Conservation (phyloP, 1,140 invertebrate genomes). For the Nilaparvata lugens region DNA sequence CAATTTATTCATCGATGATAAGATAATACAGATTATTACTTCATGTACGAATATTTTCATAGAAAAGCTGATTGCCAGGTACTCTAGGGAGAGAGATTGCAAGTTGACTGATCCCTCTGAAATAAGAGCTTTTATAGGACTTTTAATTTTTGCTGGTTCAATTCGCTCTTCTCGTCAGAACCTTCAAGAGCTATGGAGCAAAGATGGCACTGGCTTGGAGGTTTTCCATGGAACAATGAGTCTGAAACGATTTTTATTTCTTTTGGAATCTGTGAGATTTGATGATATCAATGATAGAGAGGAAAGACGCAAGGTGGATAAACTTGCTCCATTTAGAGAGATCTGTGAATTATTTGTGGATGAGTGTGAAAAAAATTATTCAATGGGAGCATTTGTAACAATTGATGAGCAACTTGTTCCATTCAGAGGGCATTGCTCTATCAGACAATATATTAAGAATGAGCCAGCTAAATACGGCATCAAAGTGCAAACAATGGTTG, state of each 20-base stretch:
- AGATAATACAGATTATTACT: slow-evolving; percentile 5
- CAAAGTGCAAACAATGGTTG: no score
- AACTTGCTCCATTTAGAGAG: neutral
- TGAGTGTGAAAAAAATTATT: no score
- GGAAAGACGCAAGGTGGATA: neutral
- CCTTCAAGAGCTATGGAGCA: neutral
- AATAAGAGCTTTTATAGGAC: slow-evolving; percentile 19
- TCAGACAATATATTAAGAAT: no score
- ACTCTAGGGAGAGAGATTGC: neutral
- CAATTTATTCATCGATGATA: slow-evolving; percentile 8
- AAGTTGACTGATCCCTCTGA: slow-evolving; percentile 7
- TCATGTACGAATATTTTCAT: slow-evolving; percentile 6
- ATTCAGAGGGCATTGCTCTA: no score
- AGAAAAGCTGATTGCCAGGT: neutral
- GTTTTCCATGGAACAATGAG: neutral
- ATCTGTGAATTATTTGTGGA: no score
- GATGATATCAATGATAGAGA: neutral
- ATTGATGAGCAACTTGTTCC: no score
- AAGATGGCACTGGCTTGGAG: neutral
- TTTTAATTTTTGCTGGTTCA: slow-evolving; percentile 22
- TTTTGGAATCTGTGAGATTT: neutral
- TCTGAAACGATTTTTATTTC: neutral
- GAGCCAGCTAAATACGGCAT: no score
- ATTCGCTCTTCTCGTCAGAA: no score
- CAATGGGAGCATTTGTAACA: no score